Conservation (phyloP, 2,113 vertebrate genomes). For the Struthio camelus region DNA sequence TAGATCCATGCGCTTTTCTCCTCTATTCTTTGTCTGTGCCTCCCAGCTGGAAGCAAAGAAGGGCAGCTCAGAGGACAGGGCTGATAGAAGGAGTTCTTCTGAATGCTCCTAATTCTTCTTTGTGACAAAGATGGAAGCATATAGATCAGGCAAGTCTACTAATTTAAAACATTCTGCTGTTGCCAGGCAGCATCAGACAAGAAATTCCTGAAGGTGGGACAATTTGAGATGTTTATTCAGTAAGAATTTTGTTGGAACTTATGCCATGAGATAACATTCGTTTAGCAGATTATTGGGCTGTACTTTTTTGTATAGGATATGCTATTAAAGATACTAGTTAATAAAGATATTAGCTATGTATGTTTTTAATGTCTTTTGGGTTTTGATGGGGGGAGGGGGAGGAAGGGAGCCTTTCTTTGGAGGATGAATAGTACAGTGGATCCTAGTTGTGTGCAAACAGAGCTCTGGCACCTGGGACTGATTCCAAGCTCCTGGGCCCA, state of each 20-base stretch:
- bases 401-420: neutral
- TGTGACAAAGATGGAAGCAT: rapidly evolving
- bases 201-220: neutral
- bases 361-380: neutral
- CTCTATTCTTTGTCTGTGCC: neutral
- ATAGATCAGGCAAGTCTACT: neutral
- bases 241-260: neutral
- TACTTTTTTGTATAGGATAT: neutral
- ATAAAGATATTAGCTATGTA: too few relatives aligned
- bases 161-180: neutral
- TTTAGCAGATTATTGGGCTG: neutral
- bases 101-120: neutral
- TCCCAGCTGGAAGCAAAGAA: neutral
- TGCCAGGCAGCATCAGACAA: rapidly evolving
- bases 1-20: neutral
- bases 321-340: neutral
- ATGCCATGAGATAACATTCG: neutral
- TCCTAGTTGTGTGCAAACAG: neutral
- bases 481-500: neutral
- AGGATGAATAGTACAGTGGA: rapidly evolving
- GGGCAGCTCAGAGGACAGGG: too few relatives aligned
- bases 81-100: neutral
- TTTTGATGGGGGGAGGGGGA: too few relatives aligned
- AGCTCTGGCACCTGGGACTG: neutral
- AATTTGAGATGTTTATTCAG: neutral